Evolutionary conservation across 2,113 vertebrate genomes (phyloP).

Genomic region (Irena cyanogastra): DNA sequence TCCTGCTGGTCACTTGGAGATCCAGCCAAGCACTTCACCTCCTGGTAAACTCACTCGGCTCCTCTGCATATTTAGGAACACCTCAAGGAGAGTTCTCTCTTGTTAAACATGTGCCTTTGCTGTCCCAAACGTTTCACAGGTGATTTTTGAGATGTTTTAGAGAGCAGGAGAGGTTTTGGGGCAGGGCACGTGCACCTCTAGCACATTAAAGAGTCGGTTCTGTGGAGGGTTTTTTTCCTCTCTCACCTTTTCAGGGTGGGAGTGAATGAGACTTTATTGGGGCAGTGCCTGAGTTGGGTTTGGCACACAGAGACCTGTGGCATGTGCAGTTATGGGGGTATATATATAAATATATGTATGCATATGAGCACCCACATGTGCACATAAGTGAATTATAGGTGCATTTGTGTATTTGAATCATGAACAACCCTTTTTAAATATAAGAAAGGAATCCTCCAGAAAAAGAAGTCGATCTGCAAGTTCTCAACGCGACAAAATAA

Average conservation of each 20-base stretch:
- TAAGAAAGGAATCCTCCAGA: not conserved
- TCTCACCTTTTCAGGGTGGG: not conserved
- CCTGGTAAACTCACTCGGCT: not conserved
- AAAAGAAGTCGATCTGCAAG: not conserved
- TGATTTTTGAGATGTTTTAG: not conserved
- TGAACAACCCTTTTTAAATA: not conserved
- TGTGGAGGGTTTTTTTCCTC: not conserved
- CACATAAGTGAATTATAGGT: not conserved
- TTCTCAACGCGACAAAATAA: not conserved
- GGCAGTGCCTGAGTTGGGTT: not conserved
- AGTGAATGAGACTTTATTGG: accelerated
- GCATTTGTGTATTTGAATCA: accelerated
- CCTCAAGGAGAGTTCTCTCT: not conserved
- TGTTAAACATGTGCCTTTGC: not conserved
- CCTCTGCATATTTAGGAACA: not conserved
- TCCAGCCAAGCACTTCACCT: not conserved
- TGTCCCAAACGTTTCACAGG: accelerated
- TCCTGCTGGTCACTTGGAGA: not conserved
- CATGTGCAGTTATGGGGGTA: not conserved
- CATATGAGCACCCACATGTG: not conserved
- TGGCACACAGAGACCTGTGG: accelerated
- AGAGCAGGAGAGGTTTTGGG: not conserved
- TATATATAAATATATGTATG: accelerated
- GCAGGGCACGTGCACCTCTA: accelerated
- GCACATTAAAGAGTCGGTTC: accelerated